phyloP scores from a whole-genome alignment of 2,113 vertebrate species.

The Cochlearius cochlearius region DNA sequence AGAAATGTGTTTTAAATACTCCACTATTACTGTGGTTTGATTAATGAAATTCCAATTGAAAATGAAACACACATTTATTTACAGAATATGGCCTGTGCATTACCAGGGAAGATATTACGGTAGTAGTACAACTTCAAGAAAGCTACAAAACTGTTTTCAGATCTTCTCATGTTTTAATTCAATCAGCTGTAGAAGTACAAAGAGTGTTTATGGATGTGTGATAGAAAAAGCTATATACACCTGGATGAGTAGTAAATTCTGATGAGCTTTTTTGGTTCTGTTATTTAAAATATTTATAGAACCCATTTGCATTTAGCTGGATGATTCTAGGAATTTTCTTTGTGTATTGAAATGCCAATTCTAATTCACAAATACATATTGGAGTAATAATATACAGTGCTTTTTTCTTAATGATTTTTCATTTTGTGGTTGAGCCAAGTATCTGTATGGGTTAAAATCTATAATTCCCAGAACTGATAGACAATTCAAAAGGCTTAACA shows the following conservation, averaged over 20 bases:
- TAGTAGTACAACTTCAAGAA: background rate
- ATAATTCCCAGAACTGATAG: conserved; percentile 69
- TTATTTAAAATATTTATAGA: conserved; percentile 39
- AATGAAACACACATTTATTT: conserved; percentile 62
- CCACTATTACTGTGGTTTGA: conserved; percentile 29
- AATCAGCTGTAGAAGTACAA: conserved; percentile 9
- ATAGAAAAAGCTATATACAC: conserved; percentile 22
- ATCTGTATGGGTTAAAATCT: conserved; percentile 69
- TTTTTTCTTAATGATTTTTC: conserved; percentile 65
- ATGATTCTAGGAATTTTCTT: conserved; percentile 19
- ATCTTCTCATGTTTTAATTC: conserved; percentile 23
- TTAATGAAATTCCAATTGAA: conserved; percentile 57
- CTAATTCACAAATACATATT: conserved; percentile 23
- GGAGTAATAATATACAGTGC: conserved; percentile 40
- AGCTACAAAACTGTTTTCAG: conserved; percentile 6
- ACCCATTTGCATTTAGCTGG: conserved; percentile 16
- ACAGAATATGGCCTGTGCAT: background rate
- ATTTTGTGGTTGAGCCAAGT: conserved; percentile 62
- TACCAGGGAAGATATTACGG: background rate
- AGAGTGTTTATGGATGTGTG: background rate
- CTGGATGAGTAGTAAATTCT: conserved; percentile 25
- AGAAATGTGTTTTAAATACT: conserved; percentile 60
- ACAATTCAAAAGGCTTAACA: conserved; percentile 66
- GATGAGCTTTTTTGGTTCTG: background rate
- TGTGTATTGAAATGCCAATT: conserved; percentile 45